phyloP scores from a whole-genome alignment of 2,888 invertebrate species.

The Antheraea assamensis region DNA sequence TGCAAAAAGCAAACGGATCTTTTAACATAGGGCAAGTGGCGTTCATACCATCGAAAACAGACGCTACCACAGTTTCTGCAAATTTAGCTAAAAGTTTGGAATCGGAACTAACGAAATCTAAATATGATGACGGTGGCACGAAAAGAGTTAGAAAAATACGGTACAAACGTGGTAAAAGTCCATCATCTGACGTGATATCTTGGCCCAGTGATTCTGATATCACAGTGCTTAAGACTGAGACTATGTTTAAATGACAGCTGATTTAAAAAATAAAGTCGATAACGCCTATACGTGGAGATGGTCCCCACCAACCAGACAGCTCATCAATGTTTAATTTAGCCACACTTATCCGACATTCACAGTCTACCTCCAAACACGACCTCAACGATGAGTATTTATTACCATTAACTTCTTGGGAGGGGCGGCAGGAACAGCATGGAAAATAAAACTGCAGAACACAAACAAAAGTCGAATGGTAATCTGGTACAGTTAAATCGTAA shows the following conservation, averaged over 20 bases:
- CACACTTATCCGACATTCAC: slow-evolving; percentile 74
- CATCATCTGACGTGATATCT: slow-evolving; percentile 60
- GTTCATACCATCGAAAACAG: slow-evolving; percentile 57
- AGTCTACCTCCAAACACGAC: slow-evolving; percentile 63
- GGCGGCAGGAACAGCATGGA: slow-evolving; percentile 47
- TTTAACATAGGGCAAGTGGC: slow-evolving; percentile 61
- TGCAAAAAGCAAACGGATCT: slow-evolving; percentile 70
- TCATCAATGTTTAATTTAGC: slow-evolving; percentile 83
- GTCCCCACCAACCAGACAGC: slow-evolving; percentile 79
- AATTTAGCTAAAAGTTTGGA: slow-evolving; percentile 58
- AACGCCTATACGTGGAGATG: slow-evolving; percentile 79
- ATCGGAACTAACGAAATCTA: slow-evolving; percentile 54
- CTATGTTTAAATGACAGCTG: slow-evolving; percentile 53
- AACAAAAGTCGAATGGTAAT: slow-evolving; percentile 27
- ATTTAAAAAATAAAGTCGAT: slow-evolving; percentile 71
- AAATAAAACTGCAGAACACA: slow-evolving; percentile 37
- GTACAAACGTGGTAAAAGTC: slow-evolving; percentile 50
- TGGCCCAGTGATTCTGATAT: slow-evolving; percentile 84
- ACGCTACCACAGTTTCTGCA: slow-evolving; percentile 49
- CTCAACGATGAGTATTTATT: slow-evolving; percentile 75
- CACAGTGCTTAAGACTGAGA: slow-evolving; percentile 81
- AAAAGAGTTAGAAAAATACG: slow-evolving; percentile 54
- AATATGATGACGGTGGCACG: slow-evolving; percentile 41
- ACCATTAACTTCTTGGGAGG: slow-evolving; percentile 84
- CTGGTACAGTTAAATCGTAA: background rate